phyloP scores from a whole-genome alignment of 2,113 vertebrate genomes.

The Clarias macrocephalus region DNA sequence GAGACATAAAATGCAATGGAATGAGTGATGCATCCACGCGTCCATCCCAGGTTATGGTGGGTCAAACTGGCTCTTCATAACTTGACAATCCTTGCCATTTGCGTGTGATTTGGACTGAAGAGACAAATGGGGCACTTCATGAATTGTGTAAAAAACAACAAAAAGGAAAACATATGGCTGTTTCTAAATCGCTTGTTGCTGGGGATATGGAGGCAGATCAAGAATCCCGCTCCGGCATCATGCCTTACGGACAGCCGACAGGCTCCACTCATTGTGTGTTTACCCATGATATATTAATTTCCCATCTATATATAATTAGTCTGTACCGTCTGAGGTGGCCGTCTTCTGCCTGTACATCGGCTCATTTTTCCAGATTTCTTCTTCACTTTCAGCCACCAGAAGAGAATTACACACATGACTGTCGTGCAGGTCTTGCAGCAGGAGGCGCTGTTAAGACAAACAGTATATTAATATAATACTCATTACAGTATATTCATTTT shows the following conservation, averaged over 20 bases:
- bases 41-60: neutral
- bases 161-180: neutral
- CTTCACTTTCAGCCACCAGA: slow-evolving; percentile 96
- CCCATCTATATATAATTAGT: neutral
- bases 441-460: slow-evolving; percentile 78
- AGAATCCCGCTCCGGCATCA: neutral
- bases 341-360: slow-evolving; percentile 80
- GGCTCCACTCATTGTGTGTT: neutral
- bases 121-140: neutral
- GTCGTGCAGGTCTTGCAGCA: slow-evolving; percentile 95
- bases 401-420: slow-evolving; percentile 93
- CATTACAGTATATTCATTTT: neutral
- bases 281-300: neutral
- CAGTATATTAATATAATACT: neutral
- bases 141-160: neutral
- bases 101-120: neutral
- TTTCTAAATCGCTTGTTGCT: neutral
- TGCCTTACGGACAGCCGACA: neutral
- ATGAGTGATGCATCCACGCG: neutral
- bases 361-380: slow-evolving; percentile 98
- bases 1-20: neutral
- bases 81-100: neutral
- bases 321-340: slow-evolving; percentile 82
- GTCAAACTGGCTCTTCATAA: neutral
- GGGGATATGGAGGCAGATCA: neutral